Conservation (phyloP, 2,113 vertebrate genomes). For the Trematocara nigrifrons region DNA sequence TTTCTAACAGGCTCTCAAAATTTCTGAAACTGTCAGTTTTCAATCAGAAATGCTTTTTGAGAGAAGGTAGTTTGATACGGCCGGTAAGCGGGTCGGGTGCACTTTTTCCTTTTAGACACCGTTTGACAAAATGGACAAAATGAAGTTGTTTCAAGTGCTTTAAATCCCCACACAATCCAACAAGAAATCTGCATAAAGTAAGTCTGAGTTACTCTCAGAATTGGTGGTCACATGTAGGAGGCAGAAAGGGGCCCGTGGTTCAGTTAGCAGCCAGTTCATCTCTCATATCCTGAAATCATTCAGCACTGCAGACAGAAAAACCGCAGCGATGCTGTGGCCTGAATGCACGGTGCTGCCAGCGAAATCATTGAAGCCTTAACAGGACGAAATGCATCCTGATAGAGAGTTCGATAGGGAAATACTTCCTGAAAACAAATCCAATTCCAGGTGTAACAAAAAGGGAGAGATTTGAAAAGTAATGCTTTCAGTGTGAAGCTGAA, state of each 20-base stretch:
- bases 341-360: background rate
- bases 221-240: fast-evolving
- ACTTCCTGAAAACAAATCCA: conserved; percentile 22
- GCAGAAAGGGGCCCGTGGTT: background rate
- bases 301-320: background rate
- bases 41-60: background rate
- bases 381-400: background rate
- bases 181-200: background rate
- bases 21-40: background rate
- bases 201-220: background rate
- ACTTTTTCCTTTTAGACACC: background rate
- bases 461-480: background rate
- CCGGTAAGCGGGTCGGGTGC: background rate
- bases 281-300: background rate
- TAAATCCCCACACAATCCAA: background rate
- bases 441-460: background rate
- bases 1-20: background rate
- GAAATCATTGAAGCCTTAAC: background rate
- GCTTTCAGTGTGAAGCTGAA: background rate
- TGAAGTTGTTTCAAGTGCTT: background rate
- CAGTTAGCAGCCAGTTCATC: background rate
- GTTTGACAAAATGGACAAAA: background rate
- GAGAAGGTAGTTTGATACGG: background rate
- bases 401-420: conserved; percentile 2
- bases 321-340: background rate